A percentile compares a stretch with the other conserved stretches of the same genome.
These are phyloP conservation scores for Stylophora pistillata DNA, from an alignment of 64 coral and sea anemone genomes.

Conservation along the genomic window DNA sequence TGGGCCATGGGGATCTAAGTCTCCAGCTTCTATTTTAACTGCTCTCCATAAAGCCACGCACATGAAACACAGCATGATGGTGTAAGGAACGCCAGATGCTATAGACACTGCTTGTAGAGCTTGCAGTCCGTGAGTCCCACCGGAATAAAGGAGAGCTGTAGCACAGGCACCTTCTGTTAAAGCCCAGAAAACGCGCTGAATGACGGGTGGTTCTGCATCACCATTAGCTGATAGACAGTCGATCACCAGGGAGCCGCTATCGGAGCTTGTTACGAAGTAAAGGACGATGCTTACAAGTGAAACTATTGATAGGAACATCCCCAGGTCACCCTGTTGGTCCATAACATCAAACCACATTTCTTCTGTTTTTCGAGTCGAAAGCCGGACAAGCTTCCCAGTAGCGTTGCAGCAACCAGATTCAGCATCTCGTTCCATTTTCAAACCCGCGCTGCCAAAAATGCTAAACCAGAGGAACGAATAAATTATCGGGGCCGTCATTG, in stretches of 20 bases:
- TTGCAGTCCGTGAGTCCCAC: not conserved
- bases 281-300: conserved; percentile 35
- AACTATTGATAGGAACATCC: conserved; percentile 29
- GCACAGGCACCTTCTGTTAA: conserved; percentile 52
- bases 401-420: conserved; percentile 2
- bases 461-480: conserved; percentile 66
- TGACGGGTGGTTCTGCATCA: conserved; percentile 28
- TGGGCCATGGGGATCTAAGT: conserved; percentile 33
- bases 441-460: conserved; percentile 54
- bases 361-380: conserved; percentile 10
- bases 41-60: conserved; percentile 50
- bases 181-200: conserved; percentile 49
- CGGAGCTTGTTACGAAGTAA: conserved; percentile 52
- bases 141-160: conserved; percentile 20
- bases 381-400: conserved; percentile 1
- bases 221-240: conserved; percentile 46
- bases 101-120: conserved; percentile 42
- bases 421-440: conserved; percentile 63
- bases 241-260: conserved; percentile 49
- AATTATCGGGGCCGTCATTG: conserved; percentile 51
- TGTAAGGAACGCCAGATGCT: conserved; percentile 44
- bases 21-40: conserved; percentile 43
- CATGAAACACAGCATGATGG: conserved; percentile 25
- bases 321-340: conserved; percentile 42
- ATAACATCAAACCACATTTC: conserved; percentile 58